These are phyloP conservation scores for Aurelia sp. DNA, from an alignment of 30 jellyfish, hydroid and myxozoan species.

Conservation along the genomic window DNA sequence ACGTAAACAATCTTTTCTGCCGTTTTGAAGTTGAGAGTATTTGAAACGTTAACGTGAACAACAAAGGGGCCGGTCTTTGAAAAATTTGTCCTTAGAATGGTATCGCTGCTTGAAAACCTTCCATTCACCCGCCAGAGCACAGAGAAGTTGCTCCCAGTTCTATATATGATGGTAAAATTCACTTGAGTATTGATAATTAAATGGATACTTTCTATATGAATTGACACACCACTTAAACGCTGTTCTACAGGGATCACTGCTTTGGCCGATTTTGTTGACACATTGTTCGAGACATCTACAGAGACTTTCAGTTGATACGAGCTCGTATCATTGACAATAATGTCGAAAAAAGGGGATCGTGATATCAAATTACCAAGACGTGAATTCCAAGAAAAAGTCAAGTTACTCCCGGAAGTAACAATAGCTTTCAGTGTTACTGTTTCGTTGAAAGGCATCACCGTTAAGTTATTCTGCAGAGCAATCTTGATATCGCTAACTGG, in stretches of 20 bases:
- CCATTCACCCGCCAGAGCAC: conserved; percentile 52
- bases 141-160: conserved; percentile 55
- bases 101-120: neutral
- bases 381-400: conserved; percentile 41
- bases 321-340: conserved; percentile 2
- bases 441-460: conserved; percentile 45
- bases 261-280: conserved; percentile 15
- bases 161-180: neutral
- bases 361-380: neutral
- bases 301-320: neutral
- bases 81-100: neutral
- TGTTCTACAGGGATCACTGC: conserved; percentile 53
- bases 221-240: conserved; percentile 22
- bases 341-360: neutral
- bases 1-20: conserved; percentile 4
- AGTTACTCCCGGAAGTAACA: conserved; percentile 43
- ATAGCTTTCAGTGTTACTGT: conserved; percentile 23
- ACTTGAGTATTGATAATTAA: neutral
- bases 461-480: neutral
- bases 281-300: conserved; percentile 28
- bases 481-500: conserved; percentile 26
- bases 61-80: conserved; percentile 38
- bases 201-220: neutral
- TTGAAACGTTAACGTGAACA: conserved; percentile 9
- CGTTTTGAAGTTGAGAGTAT: neutral